Evolutionary conservation across 2,113 vertebrate genomes (phyloP).

Genomic region (Hyperopisus bebe): DNA sequence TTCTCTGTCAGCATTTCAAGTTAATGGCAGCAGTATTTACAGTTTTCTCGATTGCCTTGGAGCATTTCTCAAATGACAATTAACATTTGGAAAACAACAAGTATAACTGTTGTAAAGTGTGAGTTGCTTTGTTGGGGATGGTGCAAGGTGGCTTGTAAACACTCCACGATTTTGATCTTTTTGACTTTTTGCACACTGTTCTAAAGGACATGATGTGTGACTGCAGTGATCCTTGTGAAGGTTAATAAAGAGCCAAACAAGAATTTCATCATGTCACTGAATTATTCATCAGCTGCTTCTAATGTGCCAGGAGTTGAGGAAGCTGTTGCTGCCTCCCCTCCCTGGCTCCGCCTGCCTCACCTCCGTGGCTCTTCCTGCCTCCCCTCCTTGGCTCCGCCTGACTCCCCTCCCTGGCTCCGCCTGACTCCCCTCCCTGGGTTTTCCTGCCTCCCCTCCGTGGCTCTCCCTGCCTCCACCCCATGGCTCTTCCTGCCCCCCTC

Average conservation of each 20-base stretch:
- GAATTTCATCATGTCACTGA: constrained; percentile 16
- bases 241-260: constrained; percentile 37
- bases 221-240: constrained; percentile 24
- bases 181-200: not conserved
- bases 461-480: not conserved
- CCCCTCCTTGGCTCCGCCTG: not conserved
- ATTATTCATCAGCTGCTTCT: constrained; percentile 24
- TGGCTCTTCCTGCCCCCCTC: not conserved
- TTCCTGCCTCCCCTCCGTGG: rapidly evolving
- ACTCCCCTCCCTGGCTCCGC: too few species aligned
- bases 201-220: constrained; percentile 15
- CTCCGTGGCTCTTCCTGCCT: not conserved
- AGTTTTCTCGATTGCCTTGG: too few species aligned
- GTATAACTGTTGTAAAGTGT: not conserved
- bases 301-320: not conserved
- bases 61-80: too few species aligned
- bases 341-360: not conserved
- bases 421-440: not conserved
- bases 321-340: not conserved
- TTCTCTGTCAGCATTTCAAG: not conserved
- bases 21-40: not conserved
- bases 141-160: not conserved
- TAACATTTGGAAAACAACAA: too few species aligned
- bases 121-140: not conserved
- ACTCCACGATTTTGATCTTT: not conserved